Base-by-base conservation (phyloP, 2,113 vertebrate species). In the Ameiurus melas region DNA sequence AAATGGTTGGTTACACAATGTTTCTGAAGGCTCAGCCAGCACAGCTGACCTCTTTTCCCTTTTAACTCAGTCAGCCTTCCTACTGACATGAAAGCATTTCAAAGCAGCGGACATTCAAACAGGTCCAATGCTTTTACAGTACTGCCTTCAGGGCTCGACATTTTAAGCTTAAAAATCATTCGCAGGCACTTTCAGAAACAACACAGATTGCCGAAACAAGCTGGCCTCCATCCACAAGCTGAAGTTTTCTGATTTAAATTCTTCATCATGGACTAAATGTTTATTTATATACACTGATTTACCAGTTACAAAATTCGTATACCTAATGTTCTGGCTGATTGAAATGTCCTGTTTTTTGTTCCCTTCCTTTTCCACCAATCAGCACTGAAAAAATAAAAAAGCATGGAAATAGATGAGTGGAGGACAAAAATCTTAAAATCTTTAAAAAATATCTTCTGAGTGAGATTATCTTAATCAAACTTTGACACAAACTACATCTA, bases 51-150 rank as follows among this genome's bases (percentile, higher is more conserved):
- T 77, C 83, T 82, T 83, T 78, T 70, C 47, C 58, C 77, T 93
- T 94, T 95, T 89, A 94, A 93, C 88, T 17, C 91, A 89, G 91
- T 83, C 5, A 64, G 90, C 90, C 86, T 89, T 90, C 93, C 64
- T 81, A 80, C 84, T 71, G 91, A 90, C 88, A 89, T 89, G 89
- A 92, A 89, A 79, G 86, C 83, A 36, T 92, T 93, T 95, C 93
- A 94, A 95, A 95, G 95, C 91, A 60, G 79, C 88, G 83, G 83
- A 66, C 79, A 90, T 88, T 94, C 92, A 93, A 94, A 95, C 85
- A 85, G 83, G 68, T 70, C 86, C 51, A 80, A 86, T 58, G 25
- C 92, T 93, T 95, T 94, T 95, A 94, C 93, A 91, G 89, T 51
- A 22, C 77, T 33, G 84, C 39, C 77, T 86, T 89, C 84, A 86